These are phyloP conservation scores for Nymphalis c-album DNA, from an alignment of 2,888 invertebrate genomes.

Conservation along the genomic window DNA sequence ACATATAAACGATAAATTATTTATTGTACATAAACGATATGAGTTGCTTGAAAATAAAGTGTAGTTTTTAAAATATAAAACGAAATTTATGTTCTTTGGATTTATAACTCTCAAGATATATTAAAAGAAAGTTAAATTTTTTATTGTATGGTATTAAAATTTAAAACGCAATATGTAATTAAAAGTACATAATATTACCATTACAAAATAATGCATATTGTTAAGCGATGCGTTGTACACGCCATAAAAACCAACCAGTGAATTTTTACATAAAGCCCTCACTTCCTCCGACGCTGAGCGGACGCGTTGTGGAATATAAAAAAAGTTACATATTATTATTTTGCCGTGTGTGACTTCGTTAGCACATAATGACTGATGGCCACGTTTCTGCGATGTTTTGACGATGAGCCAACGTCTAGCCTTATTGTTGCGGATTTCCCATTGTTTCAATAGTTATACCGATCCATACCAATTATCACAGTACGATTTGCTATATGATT, in stretches of 20 bases:
- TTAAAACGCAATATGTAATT: slow-evolving; percentile 6
- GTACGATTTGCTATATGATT: background rate
- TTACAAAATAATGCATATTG: slow-evolving; percentile 24
- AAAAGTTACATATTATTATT: slow-evolving; percentile 45
- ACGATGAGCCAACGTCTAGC: slow-evolving; percentile 46
- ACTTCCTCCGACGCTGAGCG: slow-evolving; percentile 67
- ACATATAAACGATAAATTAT: background rate
- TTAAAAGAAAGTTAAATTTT: background rate
- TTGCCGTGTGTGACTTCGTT: slow-evolving; percentile 44
- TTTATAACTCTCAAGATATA: background rate
- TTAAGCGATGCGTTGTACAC: slow-evolving; percentile 22
- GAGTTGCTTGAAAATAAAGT: no score
- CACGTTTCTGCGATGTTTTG: slow-evolving; percentile 41
- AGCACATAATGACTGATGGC: slow-evolving; percentile 45
- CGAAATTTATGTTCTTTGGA: slow-evolving; percentile 3
- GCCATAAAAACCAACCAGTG: slow-evolving; percentile 46
- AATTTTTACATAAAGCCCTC: slow-evolving; percentile 61
- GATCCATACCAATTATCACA: slow-evolving; percentile 11
- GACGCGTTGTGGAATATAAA: slow-evolving; percentile 58
- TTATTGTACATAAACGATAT: background rate
- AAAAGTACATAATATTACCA: background rate
- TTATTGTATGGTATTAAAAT: background rate
- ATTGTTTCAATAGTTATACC: slow-evolving; percentile 34
- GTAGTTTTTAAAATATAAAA: background rate
- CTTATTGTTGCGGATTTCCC: slow-evolving; percentile 39